Conservation (phyloP, 2,888 invertebrate genomes). For the Flexamia atlantica region DNA sequence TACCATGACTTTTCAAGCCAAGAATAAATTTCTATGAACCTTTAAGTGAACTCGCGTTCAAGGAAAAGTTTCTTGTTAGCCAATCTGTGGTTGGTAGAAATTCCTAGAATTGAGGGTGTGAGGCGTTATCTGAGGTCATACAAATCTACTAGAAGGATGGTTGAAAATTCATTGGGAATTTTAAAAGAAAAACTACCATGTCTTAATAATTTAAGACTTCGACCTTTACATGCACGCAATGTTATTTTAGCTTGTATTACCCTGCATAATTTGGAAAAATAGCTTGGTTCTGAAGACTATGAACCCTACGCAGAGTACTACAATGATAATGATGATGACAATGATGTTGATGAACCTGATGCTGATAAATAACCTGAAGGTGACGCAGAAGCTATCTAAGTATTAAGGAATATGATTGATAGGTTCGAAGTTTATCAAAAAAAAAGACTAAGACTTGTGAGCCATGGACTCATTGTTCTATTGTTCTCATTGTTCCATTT, state of each 20-base stretch:
- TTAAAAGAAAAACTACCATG: conserved; percentile 17
- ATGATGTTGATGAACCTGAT: conserved; percentile 21
- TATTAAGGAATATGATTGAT: conserved; percentile 13
- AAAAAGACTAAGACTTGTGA: neutral
- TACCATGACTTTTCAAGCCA: conserved; percentile 6
- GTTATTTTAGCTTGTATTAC: conserved; percentile 14
- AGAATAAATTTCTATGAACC: neutral
- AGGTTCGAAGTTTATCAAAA: conserved; percentile 3
- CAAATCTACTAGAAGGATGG: conserved; percentile 64
- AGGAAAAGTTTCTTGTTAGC: conserved; percentile 20
- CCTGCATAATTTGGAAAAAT: neutral
- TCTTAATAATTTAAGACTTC: conserved; percentile 14
- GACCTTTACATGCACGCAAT: conserved; percentile 14
- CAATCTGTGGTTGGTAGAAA: conserved; percentile 5
- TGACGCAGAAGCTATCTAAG: conserved; percentile 15
- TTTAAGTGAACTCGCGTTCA: neutral
- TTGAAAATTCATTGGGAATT: conserved; percentile 61
- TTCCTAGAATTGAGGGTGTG: conserved; percentile 7
- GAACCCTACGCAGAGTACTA: neutral
- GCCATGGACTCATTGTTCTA: neutral
- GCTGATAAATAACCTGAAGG: conserved; percentile 22
- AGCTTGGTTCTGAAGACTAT: conserved; percentile 3
- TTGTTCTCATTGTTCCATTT: neutral
- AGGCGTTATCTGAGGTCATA: conserved; percentile 25
- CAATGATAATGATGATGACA: neutral